These are phyloP conservation scores for Drosophila stalkeri DNA, from an alignment of 2,888 invertebrate genomes.

Conservation along the genomic window DNA sequence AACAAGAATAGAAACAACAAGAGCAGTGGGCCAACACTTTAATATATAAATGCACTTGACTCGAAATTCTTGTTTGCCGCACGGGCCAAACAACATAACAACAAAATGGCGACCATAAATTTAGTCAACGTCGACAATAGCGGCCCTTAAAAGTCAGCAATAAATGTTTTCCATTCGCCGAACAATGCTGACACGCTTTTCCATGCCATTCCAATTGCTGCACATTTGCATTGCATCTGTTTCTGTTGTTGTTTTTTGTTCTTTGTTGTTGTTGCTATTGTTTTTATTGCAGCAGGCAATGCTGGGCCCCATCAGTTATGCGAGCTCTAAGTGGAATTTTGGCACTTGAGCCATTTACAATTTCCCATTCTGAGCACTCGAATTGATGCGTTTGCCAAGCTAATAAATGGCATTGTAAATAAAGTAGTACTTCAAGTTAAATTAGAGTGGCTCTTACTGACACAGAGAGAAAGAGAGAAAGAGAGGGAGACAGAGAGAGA, in stretches of 20 bases:
- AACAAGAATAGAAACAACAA: background rate
- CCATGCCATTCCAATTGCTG: conserved; percentile 42
- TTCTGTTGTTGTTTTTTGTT: conserved; percentile 2
- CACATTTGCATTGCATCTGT: conserved; percentile 46
- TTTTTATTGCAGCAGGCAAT: conserved; percentile 12
- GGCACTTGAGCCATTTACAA: conserved; percentile 63
- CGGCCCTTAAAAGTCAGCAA: conserved; percentile 68
- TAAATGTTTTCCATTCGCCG: conserved; percentile 69
- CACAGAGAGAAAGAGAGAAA: too few relatives aligned
- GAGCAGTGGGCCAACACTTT: conserved; percentile 40
- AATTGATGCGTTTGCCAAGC: conserved; percentile 18
- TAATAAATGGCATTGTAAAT: conserved; percentile 10
- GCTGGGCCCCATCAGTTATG: conserved; percentile 42
- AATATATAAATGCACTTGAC: conserved; percentile 75
- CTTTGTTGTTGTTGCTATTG: background rate
- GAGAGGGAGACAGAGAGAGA: too few relatives aligned
- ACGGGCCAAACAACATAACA: conserved; percentile 33
- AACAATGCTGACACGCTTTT: conserved; percentile 61
- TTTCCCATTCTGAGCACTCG: conserved; percentile 28
- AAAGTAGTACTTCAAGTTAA: background rate
- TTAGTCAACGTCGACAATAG: conserved; percentile 61
- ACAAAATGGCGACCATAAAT: conserved; percentile 74
- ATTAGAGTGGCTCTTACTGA: background rate
- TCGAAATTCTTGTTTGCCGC: conserved; percentile 56
- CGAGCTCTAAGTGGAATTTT: conserved; percentile 73